These are phyloP conservation scores for Bolinopsis microptera DNA, from an alignment of 37 sponge, comb jelly and placozoan species.

Conservation along the genomic window DNA sequence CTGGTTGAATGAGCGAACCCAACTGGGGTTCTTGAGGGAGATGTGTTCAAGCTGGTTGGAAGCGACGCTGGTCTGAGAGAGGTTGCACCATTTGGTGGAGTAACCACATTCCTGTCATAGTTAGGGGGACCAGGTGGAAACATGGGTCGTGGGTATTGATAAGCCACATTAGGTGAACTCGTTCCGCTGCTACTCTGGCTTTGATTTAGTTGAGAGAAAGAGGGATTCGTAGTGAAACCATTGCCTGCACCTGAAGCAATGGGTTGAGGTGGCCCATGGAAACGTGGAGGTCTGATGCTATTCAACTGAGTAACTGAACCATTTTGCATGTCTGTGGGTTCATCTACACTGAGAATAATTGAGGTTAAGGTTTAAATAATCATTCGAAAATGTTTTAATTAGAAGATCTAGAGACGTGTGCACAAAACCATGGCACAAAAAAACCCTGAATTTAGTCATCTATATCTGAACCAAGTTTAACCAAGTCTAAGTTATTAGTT, in stretches of 20 bases:
- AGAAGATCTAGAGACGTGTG: no score
- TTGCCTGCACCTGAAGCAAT: background rate
- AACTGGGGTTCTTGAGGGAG: background rate
- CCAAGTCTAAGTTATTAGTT: no score
- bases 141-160: background rate
- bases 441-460: no score
- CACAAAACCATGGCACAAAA: no score
- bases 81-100: background rate
- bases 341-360: background rate
- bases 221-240: background rate
- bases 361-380: background rate
- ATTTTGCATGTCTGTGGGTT: background rate
- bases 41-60: conserved; percentile 28
- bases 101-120: background rate
- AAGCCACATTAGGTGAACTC: background rate
- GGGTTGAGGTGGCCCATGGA: background rate
- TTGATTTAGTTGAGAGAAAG: background rate
- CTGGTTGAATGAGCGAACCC: background rate
- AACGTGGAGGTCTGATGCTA: background rate
- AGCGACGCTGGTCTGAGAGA: conserved; percentile 18
- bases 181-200: background rate
- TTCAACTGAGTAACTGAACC: background rate
- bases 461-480: no score
- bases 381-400: no score
- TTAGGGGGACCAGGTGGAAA: conserved; percentile 1